phyloP scores from a whole-genome alignment of 2,113 vertebrate species.

The Pedetes capensis region DNA sequence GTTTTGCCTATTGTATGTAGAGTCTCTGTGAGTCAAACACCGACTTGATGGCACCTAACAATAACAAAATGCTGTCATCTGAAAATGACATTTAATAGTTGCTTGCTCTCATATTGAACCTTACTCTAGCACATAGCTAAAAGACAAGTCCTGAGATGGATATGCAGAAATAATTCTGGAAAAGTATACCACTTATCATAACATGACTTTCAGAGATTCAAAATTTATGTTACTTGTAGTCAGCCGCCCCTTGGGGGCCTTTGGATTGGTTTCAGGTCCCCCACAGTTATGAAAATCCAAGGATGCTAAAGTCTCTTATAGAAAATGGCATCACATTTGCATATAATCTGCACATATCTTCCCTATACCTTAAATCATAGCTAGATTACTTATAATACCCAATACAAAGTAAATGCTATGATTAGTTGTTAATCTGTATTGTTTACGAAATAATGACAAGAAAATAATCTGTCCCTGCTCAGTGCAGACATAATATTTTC shows the following conservation, averaged over 20 bases:
- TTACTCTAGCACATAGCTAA: too few species aligned
- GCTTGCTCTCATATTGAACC: too few species aligned
- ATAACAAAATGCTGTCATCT: not conserved
- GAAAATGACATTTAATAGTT: not conserved
- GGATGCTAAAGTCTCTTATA: not conserved
- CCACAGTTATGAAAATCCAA: too few species aligned
- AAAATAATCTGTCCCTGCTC: not conserved
- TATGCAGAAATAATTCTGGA: not conserved
- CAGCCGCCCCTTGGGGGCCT: not conserved
- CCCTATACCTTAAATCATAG: not conserved
- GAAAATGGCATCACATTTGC: not conserved
- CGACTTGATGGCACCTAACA: too few species aligned
- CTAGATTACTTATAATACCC: not conserved
- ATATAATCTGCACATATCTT: rapidly evolving
- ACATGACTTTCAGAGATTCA: not conserved
- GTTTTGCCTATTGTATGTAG: too few species aligned
- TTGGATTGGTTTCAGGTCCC: not conserved
- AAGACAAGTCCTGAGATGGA: not conserved
- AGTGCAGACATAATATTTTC: not conserved
- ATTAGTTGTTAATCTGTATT: not conserved
- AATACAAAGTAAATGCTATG: not conserved
- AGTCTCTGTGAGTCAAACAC: too few species aligned
- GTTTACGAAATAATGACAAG: not conserved
- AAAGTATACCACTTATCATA: not conserved
- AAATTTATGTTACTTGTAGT: not conserved